Conservation (phyloP, 1,140 invertebrate species). For the Doryteuthis pealeii region DNA sequence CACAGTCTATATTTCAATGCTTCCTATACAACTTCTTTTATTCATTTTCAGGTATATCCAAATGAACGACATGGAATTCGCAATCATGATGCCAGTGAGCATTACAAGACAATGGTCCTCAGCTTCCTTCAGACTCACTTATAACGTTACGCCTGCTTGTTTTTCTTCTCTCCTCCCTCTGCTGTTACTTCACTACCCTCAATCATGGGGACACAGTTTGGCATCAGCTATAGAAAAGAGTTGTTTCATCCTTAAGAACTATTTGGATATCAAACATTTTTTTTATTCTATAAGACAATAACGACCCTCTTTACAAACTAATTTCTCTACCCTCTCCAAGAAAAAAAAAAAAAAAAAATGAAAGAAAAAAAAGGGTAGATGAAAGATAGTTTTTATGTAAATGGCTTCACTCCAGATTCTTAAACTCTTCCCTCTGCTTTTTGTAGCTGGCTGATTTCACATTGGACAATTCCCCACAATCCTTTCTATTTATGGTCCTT, state of each 20-base stretch:
- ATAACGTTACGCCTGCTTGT: constrained; percentile 27
- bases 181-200: neutral
- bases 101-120: constrained; percentile 90
- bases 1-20: too few species aligned
- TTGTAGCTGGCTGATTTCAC: too few species aligned
- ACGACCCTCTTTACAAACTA: neutral
- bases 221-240: too few species aligned
- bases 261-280: neutral
- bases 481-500: too few species aligned
- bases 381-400: too few species aligned
- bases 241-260: neutral
- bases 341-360: too few species aligned
- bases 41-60: constrained; percentile 75
- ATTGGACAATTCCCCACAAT: too few species aligned
- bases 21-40: too few species aligned
- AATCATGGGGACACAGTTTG: neutral
- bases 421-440: too few species aligned
- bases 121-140: constrained; percentile 90
- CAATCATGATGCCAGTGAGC: constrained; percentile 89
- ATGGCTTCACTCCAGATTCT: too few species aligned
- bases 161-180: neutral
- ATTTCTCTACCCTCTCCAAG: too few species aligned
- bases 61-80: constrained; percentile 91
- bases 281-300: neutral
- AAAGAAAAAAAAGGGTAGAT: too few species aligned